These are phyloP conservation scores for Phengaris arion DNA, from an alignment of 2,888 invertebrate genomes.

Conservation along the genomic window DNA sequence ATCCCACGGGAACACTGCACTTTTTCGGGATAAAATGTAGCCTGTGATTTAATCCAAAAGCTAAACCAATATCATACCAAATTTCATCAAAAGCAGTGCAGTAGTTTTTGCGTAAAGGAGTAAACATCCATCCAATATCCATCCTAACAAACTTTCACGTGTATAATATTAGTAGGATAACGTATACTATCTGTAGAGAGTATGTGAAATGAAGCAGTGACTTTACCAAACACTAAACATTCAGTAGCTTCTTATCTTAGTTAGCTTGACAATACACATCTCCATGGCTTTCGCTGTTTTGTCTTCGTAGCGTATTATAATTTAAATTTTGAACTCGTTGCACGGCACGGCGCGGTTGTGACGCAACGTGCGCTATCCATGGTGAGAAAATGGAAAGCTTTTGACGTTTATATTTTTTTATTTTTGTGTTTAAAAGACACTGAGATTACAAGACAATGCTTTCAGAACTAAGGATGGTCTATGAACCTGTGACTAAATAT, in stretches of 20 bases:
- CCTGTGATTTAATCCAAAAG: too few species aligned
- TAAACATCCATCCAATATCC: too few species aligned
- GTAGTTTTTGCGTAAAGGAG: too few species aligned
- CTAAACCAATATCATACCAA: too few species aligned
- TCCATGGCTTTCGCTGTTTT: not conserved
- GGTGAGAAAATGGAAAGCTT: conserved; percentile 13
- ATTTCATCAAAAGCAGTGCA: too few species aligned
- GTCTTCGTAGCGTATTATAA: not conserved
- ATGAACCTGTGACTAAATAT: not conserved
- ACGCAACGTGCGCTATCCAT: conserved; percentile 15
- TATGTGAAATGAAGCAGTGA: not conserved
- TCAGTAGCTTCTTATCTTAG: not conserved
- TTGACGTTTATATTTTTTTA: conserved; percentile 10
- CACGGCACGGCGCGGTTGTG: not conserved
- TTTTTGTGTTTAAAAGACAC: not conserved
- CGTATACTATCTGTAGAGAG: too few species aligned
- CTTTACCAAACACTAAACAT: not conserved
- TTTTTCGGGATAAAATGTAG: too few species aligned
- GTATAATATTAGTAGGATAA: too few species aligned
- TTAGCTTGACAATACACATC: conserved; percentile 1
- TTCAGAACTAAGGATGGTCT: too few species aligned
- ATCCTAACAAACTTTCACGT: too few species aligned
- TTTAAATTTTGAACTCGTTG: conserved; percentile 18
- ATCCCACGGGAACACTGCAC: too few species aligned
- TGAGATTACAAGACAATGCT: not conserved